Conservation (phyloP, 2,113 vertebrate genomes). For the Etia nguti region DNA sequence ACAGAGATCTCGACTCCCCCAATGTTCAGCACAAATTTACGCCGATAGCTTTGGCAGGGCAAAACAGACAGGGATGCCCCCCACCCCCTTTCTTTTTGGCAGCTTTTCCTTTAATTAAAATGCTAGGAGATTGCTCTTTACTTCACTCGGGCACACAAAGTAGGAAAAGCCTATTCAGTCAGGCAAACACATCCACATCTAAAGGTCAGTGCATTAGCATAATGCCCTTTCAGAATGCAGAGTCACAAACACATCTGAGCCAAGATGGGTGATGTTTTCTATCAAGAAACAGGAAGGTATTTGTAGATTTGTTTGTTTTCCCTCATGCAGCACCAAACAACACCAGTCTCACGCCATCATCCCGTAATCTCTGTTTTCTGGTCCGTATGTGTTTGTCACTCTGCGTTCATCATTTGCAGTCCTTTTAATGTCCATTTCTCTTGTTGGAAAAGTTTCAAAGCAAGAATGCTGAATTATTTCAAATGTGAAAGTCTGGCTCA, state of each 20-base stretch:
- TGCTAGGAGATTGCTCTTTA: background rate
- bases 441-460: background rate
- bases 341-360: conserved; percentile 1
- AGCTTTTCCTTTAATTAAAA: conserved; percentile 19
- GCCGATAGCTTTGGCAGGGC: background rate
- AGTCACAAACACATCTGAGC: conserved; percentile 20
- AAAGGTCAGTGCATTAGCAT: conserved; percentile 40
- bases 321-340: conserved; percentile 39
- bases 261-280: conserved; percentile 14
- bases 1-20: no score
- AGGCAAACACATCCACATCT: conserved; percentile 12
- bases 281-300: conserved; percentile 24
- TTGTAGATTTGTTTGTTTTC: conserved; percentile 37
- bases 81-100: background rate
- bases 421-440: background rate
- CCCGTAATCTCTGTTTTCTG: background rate
- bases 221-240: conserved; percentile 33
- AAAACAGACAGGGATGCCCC: background rate
- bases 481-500: background rate
- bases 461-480: background rate
- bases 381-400: background rate
- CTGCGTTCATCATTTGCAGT: background rate
- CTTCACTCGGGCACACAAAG: no score
- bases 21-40: no score
- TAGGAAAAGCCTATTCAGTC: background rate